Evolutionary conservation across 2,888 invertebrate genomes (phyloP), one percentile per base, ranked within the genome.

Genomic region (Hypercompe scribonia): DNA sequence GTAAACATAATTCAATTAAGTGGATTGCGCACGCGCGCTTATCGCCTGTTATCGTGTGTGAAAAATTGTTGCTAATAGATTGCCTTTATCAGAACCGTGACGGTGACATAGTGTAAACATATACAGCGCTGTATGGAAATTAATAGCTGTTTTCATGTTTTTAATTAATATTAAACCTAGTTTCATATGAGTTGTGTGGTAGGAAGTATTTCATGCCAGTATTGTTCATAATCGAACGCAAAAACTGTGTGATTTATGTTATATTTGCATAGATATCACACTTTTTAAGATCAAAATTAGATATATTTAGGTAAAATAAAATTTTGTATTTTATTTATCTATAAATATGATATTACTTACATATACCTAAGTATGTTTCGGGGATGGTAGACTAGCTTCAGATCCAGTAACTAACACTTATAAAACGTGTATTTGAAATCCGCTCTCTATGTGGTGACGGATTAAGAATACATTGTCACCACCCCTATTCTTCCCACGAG

Each of bases 1-100:
- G 91, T 93, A 93, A 93, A 94, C 92, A 93, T 94, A 94, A 94
- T 94, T 93, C 91, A 94, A 94, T 94, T 94, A 94, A 92, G 88
- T 89, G 86, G 87, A 86, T 86, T 89, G 78, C 80, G 77, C 77
- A 77, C 76, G 73, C 72, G 77, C 80, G 54, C 81, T 92, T 92
- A 93, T 93, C 92, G 84, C 71, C 71, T 79, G 80, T 89, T 92
- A 92, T 89, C 87, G 88, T 73, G 86, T 86, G 88, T 87, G 84
- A 86, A 87, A 84, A 92, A 93, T 90, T 84, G 81, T 75, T 70
- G 78, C 84, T 90, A 91, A 91, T 90, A 90, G 89, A 90, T 88
- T 89, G 86, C 85, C 85, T 86, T 91, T 91, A 91, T 87, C 88
- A 84, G 82, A 68, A 76, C 77, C 84, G 74, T 81, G 76, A 77